Conservation (phyloP, 2,113 vertebrate genomes). For the Isichthys henryi region DNA sequence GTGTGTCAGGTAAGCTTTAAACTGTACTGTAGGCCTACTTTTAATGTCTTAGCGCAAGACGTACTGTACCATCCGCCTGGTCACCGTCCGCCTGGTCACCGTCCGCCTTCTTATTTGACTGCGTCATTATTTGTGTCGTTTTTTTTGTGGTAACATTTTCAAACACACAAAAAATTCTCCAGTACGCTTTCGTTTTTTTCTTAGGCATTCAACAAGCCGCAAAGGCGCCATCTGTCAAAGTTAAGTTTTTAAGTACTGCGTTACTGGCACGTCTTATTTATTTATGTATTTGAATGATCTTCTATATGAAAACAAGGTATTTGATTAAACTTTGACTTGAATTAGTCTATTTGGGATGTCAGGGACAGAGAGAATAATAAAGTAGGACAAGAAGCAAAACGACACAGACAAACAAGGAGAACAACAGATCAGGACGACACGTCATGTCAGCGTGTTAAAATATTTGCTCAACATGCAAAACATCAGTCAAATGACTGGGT, state of each 20-base stretch:
- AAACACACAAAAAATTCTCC: too few relatives aligned
- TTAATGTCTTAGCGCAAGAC: neutral
- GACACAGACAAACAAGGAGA: neutral
- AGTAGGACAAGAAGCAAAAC: neutral
- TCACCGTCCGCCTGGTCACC: too few relatives aligned
- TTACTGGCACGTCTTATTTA: neutral
- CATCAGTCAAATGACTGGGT: neutral
- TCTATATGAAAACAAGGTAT: neutral
- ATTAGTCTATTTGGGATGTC: neutral
- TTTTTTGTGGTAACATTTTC: too few relatives aligned
- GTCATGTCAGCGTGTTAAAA: neutral
- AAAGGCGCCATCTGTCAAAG: neutral
- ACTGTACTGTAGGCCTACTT: neutral
- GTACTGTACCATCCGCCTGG: too few relatives aligned
- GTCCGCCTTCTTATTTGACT: too few relatives aligned
- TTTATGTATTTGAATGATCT: neutral
- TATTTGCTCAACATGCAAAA: neutral
- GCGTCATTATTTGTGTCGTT: too few relatives aligned
- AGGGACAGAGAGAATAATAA: neutral
- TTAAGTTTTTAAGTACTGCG: neutral
- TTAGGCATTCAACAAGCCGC: neutral
- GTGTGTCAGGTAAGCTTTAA: neutral
- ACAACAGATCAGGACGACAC: neutral
- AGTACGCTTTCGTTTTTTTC: neutral
- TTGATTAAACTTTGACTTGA: neutral